These are phyloP conservation scores for Sander lucioperca DNA, from an alignment of 2,113 vertebrate species.

Conservation along the genomic window DNA sequence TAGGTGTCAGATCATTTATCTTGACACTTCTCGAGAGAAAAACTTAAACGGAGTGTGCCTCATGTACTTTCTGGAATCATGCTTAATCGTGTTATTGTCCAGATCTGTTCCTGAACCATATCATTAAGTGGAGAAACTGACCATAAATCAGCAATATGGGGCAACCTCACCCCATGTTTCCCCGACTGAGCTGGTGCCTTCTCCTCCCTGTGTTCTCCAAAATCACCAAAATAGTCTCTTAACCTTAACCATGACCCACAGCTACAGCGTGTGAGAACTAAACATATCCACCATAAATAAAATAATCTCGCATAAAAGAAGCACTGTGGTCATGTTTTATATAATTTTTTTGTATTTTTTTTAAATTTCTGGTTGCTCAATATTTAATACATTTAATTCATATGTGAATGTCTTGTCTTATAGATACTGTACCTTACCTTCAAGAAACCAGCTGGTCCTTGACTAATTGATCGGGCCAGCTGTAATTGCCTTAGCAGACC, in stretches of 20 bases:
- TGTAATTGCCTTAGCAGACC: conserved; percentile 46
- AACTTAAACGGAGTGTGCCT: not conserved
- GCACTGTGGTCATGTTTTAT: conserved; percentile 16
- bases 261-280: conserved; percentile 29
- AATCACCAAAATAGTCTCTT: conserved; percentile 41
- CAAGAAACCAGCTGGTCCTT: conserved; percentile 21
- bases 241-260: conserved; percentile 37
- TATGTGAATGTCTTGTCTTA: not conserved
- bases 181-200: conserved; percentile 62
- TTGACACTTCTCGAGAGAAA: not conserved
- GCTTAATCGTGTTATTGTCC: conserved; percentile 19
- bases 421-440: conserved; percentile 12
- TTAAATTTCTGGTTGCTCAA: not conserved
- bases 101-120: conserved; percentile 30
- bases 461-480: not conserved
- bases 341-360: not conserved
- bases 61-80: conserved; percentile 28
- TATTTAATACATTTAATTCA: not conserved
- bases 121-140: conserved; percentile 25
- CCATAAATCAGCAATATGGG: conserved; percentile 35
- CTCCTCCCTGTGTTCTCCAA: conserved; percentile 14
- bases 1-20: not conserved
- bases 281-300: conserved; percentile 65
- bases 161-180: conserved; percentile 35
- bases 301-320: conserved; percentile 50